phyloP scores from a whole-genome alignment of 2,797 vertebrate species.

The Spinus pinus region DNA sequence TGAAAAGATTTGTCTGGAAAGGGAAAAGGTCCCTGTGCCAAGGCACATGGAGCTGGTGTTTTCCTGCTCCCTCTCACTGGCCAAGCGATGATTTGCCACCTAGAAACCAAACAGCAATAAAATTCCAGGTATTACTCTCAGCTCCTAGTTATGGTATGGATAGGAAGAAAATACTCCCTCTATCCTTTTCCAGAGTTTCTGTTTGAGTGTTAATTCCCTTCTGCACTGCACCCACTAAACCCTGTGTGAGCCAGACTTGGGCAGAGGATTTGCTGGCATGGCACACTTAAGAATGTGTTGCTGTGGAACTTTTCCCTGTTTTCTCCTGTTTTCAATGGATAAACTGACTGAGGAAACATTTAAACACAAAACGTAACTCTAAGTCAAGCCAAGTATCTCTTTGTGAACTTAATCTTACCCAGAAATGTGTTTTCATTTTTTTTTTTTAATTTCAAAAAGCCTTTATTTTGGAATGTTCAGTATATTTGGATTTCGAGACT shows the following conservation, averaged over 20 bases:
- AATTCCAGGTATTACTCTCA: fast-evolving
- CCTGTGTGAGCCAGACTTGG: not conserved
- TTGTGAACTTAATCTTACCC: not conserved
- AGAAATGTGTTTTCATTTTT: fast-evolving
- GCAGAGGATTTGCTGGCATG: fast-evolving
- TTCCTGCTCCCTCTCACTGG: not conserved
- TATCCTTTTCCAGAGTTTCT: not conserved
- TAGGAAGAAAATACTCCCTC: not conserved
- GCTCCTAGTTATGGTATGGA: fast-evolving
- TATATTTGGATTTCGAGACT: not conserved
- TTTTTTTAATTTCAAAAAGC: not conserved
- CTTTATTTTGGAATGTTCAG: not conserved
- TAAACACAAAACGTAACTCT: not conserved
- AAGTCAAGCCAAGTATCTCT: not conserved
- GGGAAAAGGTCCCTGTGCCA: not conserved
- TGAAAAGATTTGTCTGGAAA: not conserved
- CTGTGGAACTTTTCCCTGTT: not conserved
- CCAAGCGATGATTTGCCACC: fast-evolving
- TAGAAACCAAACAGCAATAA: not conserved
- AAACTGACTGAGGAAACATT: not conserved
- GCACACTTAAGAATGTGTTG: not conserved
- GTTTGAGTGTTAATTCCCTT: not conserved
- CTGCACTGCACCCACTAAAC: not conserved
- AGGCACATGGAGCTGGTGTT: not conserved
- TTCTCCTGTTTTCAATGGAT: not conserved